These are phyloP conservation scores for Microtus richardsoni DNA, from an alignment of 2,113 vertebrate species.

Conservation along the genomic window DNA sequence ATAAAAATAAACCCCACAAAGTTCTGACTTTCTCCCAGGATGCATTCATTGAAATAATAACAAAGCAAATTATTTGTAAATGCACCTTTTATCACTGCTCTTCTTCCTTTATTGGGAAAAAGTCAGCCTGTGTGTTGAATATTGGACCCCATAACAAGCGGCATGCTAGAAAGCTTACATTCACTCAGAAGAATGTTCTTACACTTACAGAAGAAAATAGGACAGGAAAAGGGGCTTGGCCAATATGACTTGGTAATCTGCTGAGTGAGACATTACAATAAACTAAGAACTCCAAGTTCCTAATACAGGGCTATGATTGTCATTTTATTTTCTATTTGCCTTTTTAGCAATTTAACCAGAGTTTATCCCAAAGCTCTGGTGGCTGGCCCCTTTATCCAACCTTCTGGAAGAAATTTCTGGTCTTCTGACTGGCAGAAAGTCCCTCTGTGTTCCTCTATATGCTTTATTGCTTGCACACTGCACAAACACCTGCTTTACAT, in stretches of 20 bases:
- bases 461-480: not conserved
- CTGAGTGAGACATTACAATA: not conserved
- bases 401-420: not conserved
- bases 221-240: not conserved
- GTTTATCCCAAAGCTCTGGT: constrained; percentile 31
- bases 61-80: not conserved
- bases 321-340: not conserved
- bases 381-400: not conserved
- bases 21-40: not conserved
- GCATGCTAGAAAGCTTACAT: not conserved
- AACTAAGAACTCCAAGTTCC: constrained; percentile 13
- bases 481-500: not conserved
- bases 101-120: not conserved
- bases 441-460: not conserved
- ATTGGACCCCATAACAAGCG: not conserved
- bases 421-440: not conserved
- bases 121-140: not conserved
- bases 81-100: not conserved
- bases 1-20: not conserved
- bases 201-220: not conserved
- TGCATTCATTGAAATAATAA: not conserved
- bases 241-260: not conserved
- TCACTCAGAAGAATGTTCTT: not conserved
- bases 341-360: constrained; percentile 27
- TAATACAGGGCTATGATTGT: not conserved